phyloP scores from a whole-genome alignment of 64 coral and sea anemone genomes.

The Montipora sp. region DNA sequence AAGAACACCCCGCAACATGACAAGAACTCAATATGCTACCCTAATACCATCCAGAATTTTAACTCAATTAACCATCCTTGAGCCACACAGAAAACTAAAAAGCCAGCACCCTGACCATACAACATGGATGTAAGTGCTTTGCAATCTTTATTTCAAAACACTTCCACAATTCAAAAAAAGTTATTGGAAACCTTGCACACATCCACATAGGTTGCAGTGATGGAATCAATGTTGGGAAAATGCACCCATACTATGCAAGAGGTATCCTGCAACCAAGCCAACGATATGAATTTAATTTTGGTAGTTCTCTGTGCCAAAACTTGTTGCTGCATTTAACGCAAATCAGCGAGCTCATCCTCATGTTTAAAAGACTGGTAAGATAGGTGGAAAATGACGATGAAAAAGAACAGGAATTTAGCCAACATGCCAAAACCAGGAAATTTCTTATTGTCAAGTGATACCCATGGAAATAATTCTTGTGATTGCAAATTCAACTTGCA shows the following conservation, averaged over 20 bases:
- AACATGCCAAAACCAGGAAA: background rate
- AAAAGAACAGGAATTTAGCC: background rate
- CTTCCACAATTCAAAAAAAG: background rate
- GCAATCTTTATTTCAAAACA: background rate
- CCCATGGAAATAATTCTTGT: background rate
- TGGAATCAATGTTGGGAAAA: background rate
- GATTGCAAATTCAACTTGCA: background rate
- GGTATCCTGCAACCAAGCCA: background rate
- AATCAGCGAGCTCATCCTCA: background rate
- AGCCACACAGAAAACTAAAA: conserved; percentile 1
- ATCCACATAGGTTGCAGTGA: background rate
- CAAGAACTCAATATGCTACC: background rate
- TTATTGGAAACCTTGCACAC: background rate
- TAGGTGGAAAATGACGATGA: background rate
- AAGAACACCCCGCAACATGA: conserved; percentile 35
- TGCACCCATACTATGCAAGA: background rate
- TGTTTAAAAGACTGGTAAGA: background rate
- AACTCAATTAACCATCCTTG: background rate
- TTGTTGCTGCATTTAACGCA: background rate
- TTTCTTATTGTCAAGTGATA: no score
- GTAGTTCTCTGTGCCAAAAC: background rate
- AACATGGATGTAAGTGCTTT: background rate
- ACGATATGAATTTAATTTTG: background rate
- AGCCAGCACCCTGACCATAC: conserved; percentile 28
- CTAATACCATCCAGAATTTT: conserved; percentile 11